Percentiles rank a stretch among this genome's conserved stretches.
These are phyloP conservation scores for Crenuchus spilurus DNA, from an alignment of 2,797 vertebrate species.

Conservation along the genomic window DNA sequence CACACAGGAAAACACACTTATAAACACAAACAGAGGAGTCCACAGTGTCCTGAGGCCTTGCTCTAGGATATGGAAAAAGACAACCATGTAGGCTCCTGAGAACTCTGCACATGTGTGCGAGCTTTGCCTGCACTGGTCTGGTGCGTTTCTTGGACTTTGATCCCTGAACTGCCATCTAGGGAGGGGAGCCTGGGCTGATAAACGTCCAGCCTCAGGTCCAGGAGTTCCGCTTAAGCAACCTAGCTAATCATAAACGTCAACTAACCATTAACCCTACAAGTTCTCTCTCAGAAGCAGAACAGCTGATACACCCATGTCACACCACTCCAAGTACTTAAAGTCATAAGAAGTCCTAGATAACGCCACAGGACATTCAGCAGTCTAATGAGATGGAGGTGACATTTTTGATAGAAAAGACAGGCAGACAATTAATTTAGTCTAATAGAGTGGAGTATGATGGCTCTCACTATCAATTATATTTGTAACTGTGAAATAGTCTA, in stretches of 20 bases:
- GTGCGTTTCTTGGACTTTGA: conserved; percentile 72
- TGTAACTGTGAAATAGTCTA: too few species aligned
- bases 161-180: conserved; percentile 52
- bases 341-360: not conserved
- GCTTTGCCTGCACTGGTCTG: conserved; percentile 52
- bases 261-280: conserved; percentile 75
- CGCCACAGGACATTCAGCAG: not conserved
- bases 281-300: conserved; percentile 59
- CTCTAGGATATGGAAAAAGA: not conserved
- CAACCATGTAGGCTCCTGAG: not conserved
- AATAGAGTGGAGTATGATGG: too few species aligned
- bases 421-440: too few species aligned
- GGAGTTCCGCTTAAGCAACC: conserved; percentile 65
- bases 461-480: too few species aligned
- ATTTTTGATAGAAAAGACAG: not conserved
- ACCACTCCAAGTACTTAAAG: conserved; percentile 36
- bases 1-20: conserved; percentile 22
- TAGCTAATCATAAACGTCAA: conserved; percentile 75
- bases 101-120: conserved; percentile 31
- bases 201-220: conserved; percentile 56
- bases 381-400: conserved; percentile 2
- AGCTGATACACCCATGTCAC: conserved; percentile 65
- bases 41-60: not conserved
- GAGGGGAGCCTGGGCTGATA: conserved; percentile 50
- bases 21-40: conserved; percentile 20